A percentile compares a stretch with the other conserved stretches of the same genome.
These are phyloP conservation scores for Galerucella calmariensis DNA, from an alignment of 2,888 invertebrate species.

Conservation along the genomic window DNA sequence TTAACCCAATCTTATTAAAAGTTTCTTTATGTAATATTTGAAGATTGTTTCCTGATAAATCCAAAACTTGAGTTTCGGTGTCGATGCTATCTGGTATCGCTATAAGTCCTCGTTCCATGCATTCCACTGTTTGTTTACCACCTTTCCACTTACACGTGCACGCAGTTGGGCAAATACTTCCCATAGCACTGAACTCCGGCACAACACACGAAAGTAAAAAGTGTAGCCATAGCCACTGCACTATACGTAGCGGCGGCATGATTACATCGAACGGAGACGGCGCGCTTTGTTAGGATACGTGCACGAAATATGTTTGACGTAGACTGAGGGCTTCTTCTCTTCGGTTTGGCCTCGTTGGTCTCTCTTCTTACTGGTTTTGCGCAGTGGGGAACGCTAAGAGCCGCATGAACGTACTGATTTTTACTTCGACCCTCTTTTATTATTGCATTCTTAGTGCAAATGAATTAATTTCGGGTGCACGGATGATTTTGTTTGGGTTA, in stretches of 20 bases:
- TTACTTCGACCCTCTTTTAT: constrained; percentile 56
- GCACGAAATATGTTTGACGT: constrained; percentile 12
- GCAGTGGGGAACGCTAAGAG: constrained; percentile 64
- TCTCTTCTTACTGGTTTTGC: constrained; percentile 64
- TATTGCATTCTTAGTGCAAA: constrained; percentile 49
- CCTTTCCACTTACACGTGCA: constrained; percentile 95
- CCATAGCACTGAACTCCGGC: constrained; percentile 55
- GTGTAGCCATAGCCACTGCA: constrained; percentile 29
- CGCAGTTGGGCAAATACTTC: constrained; percentile 77
- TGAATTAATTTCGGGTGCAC: constrained; percentile 44
- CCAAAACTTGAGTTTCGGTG: constrained; percentile 89
- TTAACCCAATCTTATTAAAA: constrained; percentile 82
- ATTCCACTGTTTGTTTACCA: constrained; percentile 93
- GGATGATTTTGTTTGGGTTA: not conserved
- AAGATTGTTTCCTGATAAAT: constrained; percentile 88
- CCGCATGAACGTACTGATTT: constrained; percentile 64
- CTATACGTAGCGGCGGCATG: constrained; percentile 26
- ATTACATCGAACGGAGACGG: constrained; percentile 24
- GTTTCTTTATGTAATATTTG: constrained; percentile 85
- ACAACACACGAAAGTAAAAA: constrained; percentile 32
- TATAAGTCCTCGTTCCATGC: constrained; percentile 84
- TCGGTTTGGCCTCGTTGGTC: constrained; percentile 60
- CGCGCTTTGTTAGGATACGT: constrained; percentile 14
- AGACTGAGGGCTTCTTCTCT: constrained; percentile 44
- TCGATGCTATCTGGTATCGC: constrained; percentile 88